phyloP scores from a whole-genome alignment of 2,113 vertebrate species.

The Polypterus senegalus region DNA sequence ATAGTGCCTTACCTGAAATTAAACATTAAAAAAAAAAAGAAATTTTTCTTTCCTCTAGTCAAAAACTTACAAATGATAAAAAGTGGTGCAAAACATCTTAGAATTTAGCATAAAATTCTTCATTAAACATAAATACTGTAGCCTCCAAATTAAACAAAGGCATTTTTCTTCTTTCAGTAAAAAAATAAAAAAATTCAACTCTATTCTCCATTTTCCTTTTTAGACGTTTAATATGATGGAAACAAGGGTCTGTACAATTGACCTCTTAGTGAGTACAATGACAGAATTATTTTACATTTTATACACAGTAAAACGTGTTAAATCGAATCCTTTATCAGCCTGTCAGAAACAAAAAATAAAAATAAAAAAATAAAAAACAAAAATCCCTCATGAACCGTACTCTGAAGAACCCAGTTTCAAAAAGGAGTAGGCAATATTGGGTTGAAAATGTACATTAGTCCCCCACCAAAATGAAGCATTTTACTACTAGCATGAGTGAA shows the following conservation, averaged over 20 bases:
- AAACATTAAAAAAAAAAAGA: too few relatives aligned
- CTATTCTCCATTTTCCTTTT: conserved; percentile 54
- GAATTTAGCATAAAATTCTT: too few relatives aligned
- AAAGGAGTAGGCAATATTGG: conserved; percentile 44
- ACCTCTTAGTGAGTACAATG: conserved; percentile 93
- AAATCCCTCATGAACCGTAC: conserved; percentile 55
- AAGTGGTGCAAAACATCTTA: too few relatives aligned
- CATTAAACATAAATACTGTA: too few relatives aligned
- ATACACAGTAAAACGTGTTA: conserved; percentile 78
- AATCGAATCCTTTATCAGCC: conserved; percentile 53
- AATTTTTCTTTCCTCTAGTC: too few relatives aligned
- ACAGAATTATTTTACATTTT: conserved; percentile 95
- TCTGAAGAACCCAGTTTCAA: conserved; percentile 56
- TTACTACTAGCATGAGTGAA: conserved; percentile 22
- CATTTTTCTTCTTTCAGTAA: not conserved
- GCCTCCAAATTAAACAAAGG: too few relatives aligned
- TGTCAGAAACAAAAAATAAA: too few relatives aligned
- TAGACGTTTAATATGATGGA: conserved; percentile 97
- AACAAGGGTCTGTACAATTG: conserved; percentile 96
- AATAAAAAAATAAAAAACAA: too few relatives aligned
- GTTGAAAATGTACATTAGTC: conserved; percentile 39
- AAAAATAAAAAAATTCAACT: conserved; percentile 43
- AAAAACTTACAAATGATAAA: too few relatives aligned
- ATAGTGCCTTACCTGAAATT: too few relatives aligned
- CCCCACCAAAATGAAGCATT: conserved; percentile 40